These are phyloP conservation scores for Apotomis turbidana DNA, from an alignment of 2,888 invertebrate species.

Conservation along the genomic window DNA sequence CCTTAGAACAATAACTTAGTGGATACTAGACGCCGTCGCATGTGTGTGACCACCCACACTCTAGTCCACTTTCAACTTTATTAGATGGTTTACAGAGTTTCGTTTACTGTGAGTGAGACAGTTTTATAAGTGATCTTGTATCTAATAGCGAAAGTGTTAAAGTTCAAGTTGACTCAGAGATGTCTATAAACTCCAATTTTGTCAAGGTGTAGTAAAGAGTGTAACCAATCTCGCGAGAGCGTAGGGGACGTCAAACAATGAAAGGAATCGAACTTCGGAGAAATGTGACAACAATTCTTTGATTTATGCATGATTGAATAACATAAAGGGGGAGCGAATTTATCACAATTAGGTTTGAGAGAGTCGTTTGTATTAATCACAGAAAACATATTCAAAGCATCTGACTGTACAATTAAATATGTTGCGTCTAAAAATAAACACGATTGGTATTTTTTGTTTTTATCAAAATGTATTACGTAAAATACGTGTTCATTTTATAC, in stretches of 20 bases:
- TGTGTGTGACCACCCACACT: constrained; percentile 18
- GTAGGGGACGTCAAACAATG: constrained; percentile 63
- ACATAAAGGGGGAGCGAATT: constrained; percentile 38
- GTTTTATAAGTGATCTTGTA: not conserved
- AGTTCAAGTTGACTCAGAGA: constrained; percentile 20
- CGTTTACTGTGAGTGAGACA: constrained; percentile 19
- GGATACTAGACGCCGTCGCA: constrained; percentile 19
- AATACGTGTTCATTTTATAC: not conserved
- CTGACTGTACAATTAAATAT: too few species aligned
- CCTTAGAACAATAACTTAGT: constrained; percentile 78
- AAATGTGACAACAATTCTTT: constrained; percentile 44
- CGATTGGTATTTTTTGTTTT: too few species aligned
- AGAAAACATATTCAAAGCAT: not conserved
- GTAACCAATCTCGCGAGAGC: constrained; percentile 75
- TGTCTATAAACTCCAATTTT: constrained; percentile 20
- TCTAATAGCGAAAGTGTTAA: constrained; percentile 11
- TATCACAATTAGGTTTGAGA: constrained; percentile 32
- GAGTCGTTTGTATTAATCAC: not conserved
- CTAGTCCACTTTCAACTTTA: constrained; percentile 34
- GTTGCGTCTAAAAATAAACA: too few species aligned
- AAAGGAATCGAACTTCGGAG: constrained; percentile 48
- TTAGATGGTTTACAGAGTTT: constrained; percentile 22
- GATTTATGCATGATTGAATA: constrained; percentile 42
- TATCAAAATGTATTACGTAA: too few species aligned
- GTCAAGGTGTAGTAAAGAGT: constrained; percentile 58